A percentile compares a stretch with the other conserved stretches of the same genome.
Conservation (phyloP, 2,888 invertebrate genomes). For the Tinea pellionella region DNA sequence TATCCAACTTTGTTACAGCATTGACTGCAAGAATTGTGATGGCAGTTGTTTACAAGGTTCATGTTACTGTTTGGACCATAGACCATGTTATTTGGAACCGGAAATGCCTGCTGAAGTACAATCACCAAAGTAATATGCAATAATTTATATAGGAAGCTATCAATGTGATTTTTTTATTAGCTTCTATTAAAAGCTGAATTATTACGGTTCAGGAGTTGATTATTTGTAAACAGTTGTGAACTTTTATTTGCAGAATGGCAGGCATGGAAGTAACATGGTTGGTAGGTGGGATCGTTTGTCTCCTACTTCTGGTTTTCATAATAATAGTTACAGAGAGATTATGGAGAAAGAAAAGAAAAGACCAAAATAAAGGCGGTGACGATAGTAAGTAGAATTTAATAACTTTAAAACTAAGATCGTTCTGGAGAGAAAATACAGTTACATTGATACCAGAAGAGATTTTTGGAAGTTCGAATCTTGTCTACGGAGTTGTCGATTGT, state of each 20-base stretch:
- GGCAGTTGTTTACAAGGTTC: slow-evolving; percentile 24
- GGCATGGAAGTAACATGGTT: slow-evolving; percentile 40
- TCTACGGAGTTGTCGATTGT: too few relatives aligned
- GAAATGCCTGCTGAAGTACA: slow-evolving; percentile 14
- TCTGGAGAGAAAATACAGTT: too few relatives aligned
- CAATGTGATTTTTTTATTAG: too few relatives aligned
- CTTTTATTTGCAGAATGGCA: slow-evolving; percentile 34
- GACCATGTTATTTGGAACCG: slow-evolving; percentile 22
- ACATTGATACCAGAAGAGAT: too few relatives aligned
- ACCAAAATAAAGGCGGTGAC: slow-evolving; percentile 23
- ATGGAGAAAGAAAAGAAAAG: slow-evolving; percentile 31
- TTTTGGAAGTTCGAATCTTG: too few relatives aligned
- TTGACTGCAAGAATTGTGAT: slow-evolving; percentile 29
- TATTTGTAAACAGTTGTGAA: too few relatives aligned
- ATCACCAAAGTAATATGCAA: slow-evolving; percentile 9
- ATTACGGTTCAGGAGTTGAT: too few relatives aligned
- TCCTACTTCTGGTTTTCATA: slow-evolving; percentile 34
- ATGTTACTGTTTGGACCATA: slow-evolving; percentile 29
- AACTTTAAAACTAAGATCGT: too few relatives aligned
- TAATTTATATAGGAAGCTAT: too few relatives aligned
- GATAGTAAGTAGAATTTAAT: neutral
- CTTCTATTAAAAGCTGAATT: too few relatives aligned
- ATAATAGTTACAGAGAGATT: slow-evolving; percentile 35
- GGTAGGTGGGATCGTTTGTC: slow-evolving; percentile 30
- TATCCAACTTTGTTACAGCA: slow-evolving; percentile 22